These are phyloP conservation scores for Microctonus brassicae DNA, from an alignment of 2,888 invertebrate species.

Conservation along the genomic window DNA sequence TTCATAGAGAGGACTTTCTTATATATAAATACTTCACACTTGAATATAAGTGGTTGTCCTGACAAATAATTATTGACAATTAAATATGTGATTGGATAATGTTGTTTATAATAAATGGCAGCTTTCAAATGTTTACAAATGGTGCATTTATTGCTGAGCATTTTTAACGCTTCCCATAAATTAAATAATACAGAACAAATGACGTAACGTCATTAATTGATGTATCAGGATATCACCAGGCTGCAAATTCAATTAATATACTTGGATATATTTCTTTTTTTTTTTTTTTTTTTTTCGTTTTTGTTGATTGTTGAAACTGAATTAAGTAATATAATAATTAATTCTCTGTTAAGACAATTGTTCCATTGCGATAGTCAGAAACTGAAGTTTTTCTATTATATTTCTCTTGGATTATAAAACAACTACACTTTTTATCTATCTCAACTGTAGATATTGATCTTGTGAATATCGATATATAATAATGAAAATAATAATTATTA, in stretches of 20 bases:
- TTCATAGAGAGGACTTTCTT: constrained; percentile 28
- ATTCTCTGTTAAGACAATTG: constrained; percentile 14
- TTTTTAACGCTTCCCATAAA: constrained; percentile 30
- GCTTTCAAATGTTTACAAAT: constrained; percentile 31
- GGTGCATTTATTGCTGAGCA: constrained; percentile 26
- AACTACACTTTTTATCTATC: constrained; percentile 15
- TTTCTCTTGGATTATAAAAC: not conserved
- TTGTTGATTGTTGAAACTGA: constrained; percentile 1
- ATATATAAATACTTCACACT: constrained; percentile 25
- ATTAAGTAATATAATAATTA: not conserved
- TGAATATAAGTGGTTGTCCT: constrained; percentile 44
- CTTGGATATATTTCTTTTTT: too few relatives aligned
- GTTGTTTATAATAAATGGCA: constrained; percentile 17
- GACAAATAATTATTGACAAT: constrained; percentile 54
- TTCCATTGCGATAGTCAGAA: constrained; percentile 2
- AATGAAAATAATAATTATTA: too few relatives aligned
- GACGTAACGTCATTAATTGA: too few relatives aligned
- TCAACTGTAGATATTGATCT: constrained; percentile 45
- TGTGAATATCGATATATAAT: constrained; percentile 46
- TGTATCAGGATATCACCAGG: constrained; percentile 16
- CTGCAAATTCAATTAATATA: not conserved
- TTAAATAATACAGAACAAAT: too few relatives aligned
- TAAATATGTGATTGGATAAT: constrained; percentile 49
- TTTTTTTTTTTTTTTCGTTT: not conserved
- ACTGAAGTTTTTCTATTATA: not conserved